A percentile compares a stretch with the other conserved stretches of the same genome.
Conservation (phyloP, 2,113 vertebrate species). For the Raja brachyura region DNA sequence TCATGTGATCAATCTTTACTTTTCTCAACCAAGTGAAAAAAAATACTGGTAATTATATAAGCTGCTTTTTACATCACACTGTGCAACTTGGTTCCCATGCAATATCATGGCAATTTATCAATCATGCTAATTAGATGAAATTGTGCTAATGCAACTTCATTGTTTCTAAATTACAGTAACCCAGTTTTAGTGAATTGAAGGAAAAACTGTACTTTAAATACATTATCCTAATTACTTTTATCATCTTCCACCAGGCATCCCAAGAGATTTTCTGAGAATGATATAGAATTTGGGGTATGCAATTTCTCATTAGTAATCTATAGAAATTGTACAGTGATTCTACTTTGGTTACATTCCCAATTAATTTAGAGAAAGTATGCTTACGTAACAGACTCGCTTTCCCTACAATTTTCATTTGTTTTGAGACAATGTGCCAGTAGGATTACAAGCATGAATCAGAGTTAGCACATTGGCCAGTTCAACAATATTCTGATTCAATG, state of each 20-base stretch:
- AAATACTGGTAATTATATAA: not conserved
- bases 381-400: not conserved
- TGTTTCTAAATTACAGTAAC: not conserved
- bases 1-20: not conserved
- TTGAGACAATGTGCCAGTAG: not conserved
- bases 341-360: not conserved
- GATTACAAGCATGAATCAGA: slow-evolving; percentile 15
- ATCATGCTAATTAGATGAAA: not conserved
- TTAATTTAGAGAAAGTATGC: not conserved
- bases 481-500: slow-evolving; percentile 24
- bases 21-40: not conserved
- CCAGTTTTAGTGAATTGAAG: not conserved
- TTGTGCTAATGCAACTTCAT: not conserved
- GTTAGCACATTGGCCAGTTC: not conserved
- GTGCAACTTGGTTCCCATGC: not conserved
- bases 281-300: not conserved
- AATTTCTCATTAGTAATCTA: not conserved
- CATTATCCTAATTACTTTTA: not conserved
- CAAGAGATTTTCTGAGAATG: not conserved
- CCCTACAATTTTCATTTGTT: not conserved
- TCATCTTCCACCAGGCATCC: not conserved
- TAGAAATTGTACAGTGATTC: not conserved
- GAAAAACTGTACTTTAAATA: not conserved
- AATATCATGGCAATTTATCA: not conserved
- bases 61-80: not conserved